A percentile compares a stretch with the other conserved stretches of the same genome.
Evolutionary conservation across 2,113 vertebrate genomes (phyloP).

Genomic region (Neogale vison): DNA sequence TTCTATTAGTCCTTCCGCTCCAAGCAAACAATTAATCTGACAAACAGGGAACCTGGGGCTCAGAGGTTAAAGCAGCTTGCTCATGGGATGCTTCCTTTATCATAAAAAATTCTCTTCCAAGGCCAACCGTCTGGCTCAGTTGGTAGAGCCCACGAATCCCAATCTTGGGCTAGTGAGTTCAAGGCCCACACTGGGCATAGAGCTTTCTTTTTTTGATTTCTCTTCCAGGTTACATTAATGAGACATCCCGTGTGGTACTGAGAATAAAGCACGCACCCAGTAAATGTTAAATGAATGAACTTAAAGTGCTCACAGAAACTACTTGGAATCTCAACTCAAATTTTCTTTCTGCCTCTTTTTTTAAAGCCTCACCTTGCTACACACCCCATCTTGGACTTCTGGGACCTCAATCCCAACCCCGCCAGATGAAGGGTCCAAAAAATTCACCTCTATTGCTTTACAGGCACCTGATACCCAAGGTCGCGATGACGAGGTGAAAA

Average conservation of each 20-base stretch:
- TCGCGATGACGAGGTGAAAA: slow-evolving; percentile 48
- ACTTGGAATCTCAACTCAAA: background rate
- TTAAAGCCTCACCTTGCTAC: background rate
- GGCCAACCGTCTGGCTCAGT: background rate
- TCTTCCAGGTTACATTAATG: background rate
- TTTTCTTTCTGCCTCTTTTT: background rate
- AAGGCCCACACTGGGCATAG: background rate
- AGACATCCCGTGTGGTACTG: background rate
- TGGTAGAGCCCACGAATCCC: background rate
- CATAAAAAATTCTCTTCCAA: background rate
- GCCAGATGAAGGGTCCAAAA: background rate
- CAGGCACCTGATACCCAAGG: slow-evolving; percentile 32
- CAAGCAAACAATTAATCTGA: background rate
- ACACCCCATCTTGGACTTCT: background rate
- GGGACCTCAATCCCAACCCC: background rate
- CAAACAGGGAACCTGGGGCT: slow-evolving; percentile 3
- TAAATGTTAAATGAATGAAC: background rate
- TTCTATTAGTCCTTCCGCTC: background rate
- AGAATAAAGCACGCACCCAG: background rate
- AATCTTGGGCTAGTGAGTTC: background rate
- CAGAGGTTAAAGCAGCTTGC: background rate
- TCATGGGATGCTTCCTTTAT: background rate
- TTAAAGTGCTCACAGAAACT: background rate
- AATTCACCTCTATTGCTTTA: background rate
- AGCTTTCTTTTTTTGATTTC: background rate